Conservation (phyloP, 2,888 invertebrate genomes). For the Caenorhabditis doughertyi region DNA sequence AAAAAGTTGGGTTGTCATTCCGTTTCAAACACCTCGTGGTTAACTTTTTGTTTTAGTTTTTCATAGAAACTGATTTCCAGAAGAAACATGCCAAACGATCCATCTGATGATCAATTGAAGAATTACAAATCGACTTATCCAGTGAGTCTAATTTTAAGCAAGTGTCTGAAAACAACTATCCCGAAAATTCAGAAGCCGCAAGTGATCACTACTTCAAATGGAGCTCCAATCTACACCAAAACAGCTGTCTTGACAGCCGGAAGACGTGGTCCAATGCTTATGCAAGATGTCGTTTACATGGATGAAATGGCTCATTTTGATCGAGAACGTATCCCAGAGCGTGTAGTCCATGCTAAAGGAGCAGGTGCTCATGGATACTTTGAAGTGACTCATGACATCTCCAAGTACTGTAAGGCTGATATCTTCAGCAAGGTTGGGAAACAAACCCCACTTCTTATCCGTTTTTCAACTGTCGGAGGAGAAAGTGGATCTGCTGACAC, state of each 20-base stretch:
- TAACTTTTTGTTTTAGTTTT: background rate
- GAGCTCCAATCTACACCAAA: conserved; percentile 90
- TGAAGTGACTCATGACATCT: conserved; percentile 85
- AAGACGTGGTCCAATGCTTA: conserved; percentile 89
- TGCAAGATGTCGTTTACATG: conserved; percentile 87
- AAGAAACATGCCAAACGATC: conserved; percentile 62
- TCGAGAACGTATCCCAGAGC: conserved; percentile 92
- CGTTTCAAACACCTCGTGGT: conserved; percentile 11
- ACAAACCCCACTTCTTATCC: conserved; percentile 84
- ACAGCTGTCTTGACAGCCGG: conserved; percentile 91
- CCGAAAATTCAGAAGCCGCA: conserved; percentile 83
- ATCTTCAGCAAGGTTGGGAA: conserved; percentile 84
- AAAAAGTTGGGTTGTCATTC: background rate
- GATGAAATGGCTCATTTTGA: conserved; percentile 88
- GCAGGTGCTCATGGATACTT: conserved; percentile 84
- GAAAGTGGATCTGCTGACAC: conserved; percentile 85
- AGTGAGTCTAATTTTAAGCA: conserved; percentile 41
- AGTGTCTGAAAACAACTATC: background rate
- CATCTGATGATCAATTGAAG: conserved; percentile 63
- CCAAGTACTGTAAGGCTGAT: conserved; percentile 84
- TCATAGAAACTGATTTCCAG: background rate
- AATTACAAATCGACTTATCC: conserved; percentile 59
- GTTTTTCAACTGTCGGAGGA: conserved; percentile 85
- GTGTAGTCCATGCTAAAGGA: conserved; percentile 74
- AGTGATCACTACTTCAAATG: conserved; percentile 89